These are phyloP conservation scores for Parazoanthus atlanticus DNA, from an alignment of 92 coral and sea anemone species.

Conservation along the genomic window DNA sequence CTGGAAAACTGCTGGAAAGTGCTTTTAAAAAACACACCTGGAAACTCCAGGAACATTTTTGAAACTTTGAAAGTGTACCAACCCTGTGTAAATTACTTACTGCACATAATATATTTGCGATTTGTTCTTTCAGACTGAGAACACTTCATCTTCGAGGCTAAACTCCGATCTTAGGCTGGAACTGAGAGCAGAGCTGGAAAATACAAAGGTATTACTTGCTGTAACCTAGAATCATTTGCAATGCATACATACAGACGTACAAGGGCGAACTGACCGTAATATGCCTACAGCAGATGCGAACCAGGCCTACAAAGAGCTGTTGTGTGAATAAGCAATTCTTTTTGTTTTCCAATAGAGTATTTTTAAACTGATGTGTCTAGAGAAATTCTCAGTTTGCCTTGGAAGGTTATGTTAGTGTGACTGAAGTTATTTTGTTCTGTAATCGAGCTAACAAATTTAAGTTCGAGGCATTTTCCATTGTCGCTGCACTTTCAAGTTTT, in stretches of 20 bases:
- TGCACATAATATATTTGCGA: not conserved
- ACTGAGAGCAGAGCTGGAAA: slow-evolving; percentile 75
- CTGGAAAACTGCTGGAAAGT: too few relatives aligned
- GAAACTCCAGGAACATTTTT: too few relatives aligned
- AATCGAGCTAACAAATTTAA: not conserved
- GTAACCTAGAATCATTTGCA: not conserved
- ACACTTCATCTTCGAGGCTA: slow-evolving; percentile 50
- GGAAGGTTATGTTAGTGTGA: too few relatives aligned
- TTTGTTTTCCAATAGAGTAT: too few relatives aligned
- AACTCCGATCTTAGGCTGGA: slow-evolving; percentile 63
- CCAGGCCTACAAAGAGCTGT: too few relatives aligned
- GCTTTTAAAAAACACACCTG: too few relatives aligned
- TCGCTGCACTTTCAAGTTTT: not conserved
- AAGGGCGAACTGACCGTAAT: too few relatives aligned
- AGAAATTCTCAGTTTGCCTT: not conserved
- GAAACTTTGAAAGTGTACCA: too few relatives aligned
- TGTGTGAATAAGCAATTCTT: not conserved
- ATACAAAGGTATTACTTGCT: slow-evolving; percentile 59
- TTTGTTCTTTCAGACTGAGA: slow-evolving; percentile 34
- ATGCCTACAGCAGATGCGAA: too few relatives aligned
- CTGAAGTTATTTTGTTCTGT: not conserved
- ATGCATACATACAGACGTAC: too few relatives aligned
- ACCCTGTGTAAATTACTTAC: not conserved
- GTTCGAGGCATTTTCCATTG: not conserved
- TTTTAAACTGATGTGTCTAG: too few relatives aligned